Conservation (phyloP, 23 tunicate genomes). For the Ciona savignyi region DNA sequence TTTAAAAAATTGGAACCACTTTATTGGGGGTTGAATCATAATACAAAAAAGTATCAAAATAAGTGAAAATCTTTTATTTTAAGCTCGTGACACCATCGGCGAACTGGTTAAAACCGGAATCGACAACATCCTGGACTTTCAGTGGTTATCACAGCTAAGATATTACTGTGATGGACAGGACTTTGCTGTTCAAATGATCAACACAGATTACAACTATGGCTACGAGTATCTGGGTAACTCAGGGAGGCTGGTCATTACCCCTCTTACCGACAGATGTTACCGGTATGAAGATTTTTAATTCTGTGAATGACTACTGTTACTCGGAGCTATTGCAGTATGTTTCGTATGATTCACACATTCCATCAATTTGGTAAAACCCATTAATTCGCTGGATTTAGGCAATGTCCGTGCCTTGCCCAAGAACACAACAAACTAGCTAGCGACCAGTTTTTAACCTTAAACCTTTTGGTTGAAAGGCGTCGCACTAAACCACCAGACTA, state of each 20-base stretch:
- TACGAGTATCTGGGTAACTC: conserved; percentile 98
- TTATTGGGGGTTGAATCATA: background rate
- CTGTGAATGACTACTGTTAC: too few relatives aligned
- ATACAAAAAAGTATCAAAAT: background rate
- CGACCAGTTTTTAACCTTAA: too few relatives aligned
- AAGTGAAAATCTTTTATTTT: conserved; percentile 3
- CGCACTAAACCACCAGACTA: too few relatives aligned
- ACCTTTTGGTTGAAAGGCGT: too few relatives aligned
- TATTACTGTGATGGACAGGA: conserved; percentile 70
- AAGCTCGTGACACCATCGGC: conserved; percentile 84
- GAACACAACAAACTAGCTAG: too few relatives aligned
- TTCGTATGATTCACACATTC: background rate
- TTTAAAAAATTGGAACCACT: background rate
- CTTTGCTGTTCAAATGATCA: conserved; percentile 83
- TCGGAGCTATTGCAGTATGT: too few relatives aligned
- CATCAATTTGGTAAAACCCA: background rate
- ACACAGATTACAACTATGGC: conserved; percentile 91
- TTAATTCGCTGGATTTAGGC: too few relatives aligned
- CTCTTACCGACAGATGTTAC: conserved; percentile 95
- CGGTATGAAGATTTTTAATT: too few relatives aligned
- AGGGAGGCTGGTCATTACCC: conserved; percentile 90
- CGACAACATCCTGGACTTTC: conserved; percentile 49
- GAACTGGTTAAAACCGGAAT: conserved; percentile 74
- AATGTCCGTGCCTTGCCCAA: too few relatives aligned
- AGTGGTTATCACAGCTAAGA: conserved; percentile 88